Base-by-base conservation (phyloP, 2,888 invertebrate species). In the Aproaerema taeniolella region DNA sequence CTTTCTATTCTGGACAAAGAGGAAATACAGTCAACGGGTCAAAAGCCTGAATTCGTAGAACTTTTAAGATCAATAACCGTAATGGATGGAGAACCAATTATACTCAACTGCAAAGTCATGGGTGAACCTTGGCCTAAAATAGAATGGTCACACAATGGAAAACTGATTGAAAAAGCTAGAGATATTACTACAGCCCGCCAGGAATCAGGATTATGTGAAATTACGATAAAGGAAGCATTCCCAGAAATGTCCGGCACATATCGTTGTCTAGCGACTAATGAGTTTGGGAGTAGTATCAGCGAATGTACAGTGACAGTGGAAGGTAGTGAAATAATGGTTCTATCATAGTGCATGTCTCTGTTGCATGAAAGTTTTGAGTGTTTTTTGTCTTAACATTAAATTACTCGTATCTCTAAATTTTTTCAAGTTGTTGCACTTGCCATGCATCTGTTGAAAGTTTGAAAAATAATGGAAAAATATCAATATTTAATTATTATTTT, bases 221-320 rank as follows among this genome's bases (percentile, higher is more conserved):
- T 97, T 52, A 90, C 91, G 48, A 94, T 97, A 53, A 90, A 91
- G 49, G 95, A 96, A 89, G 95, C 95, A 37, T 95, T 95, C 62
- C 95, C 95, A 9, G 97, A 97, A 89, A 95, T 96, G 88, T 91
- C 93, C 58, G 97, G 97, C 43, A 91, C 89, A 67, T 97, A 97
- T 71, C 90, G 90, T 43, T 96, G 96, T 73, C 88, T 89, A 58
- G 97, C 96, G 35, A 87, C 88, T 38, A 97, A 97, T 80, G 90
- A 91, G 58, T 90, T 92, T 58, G 98, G 98, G 53, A 92, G 91
- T 88, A 93, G 92, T 59, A 88, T 90, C 67, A 94, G 93, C 63
- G 91, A 91, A 67, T 90, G 94, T 64, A 88, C 90, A 50, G 90
- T 96, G 46, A 87, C 91, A 58, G 93, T 96, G 55, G 95, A 96